phyloP scores from a whole-genome alignment of 1,140 invertebrate genomes.

The Drosophila nebulosa region DNA sequence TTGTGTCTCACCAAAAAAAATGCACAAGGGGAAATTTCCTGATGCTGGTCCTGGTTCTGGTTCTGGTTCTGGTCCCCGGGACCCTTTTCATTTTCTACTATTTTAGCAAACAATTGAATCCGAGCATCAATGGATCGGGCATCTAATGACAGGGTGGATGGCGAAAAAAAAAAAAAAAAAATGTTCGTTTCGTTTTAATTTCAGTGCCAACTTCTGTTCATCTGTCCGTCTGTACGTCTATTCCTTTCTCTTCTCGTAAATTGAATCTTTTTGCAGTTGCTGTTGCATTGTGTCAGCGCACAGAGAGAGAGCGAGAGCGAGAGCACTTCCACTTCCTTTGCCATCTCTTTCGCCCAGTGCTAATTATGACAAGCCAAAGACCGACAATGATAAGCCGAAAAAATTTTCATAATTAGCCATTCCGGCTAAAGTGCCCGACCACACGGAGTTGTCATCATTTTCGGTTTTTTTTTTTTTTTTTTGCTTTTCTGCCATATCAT shows the following conservation, averaged over 20 bases:
- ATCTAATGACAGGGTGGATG: conserved; percentile 75
- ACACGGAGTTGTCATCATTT: not conserved
- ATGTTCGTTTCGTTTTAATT: conserved; percentile 65
- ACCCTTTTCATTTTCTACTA: conserved; percentile 6
- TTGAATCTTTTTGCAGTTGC: conserved; percentile 18
- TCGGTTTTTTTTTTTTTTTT: not conserved
- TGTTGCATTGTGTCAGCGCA: conserved; percentile 8
- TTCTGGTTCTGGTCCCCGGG: not conserved
- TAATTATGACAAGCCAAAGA: conserved; percentile 32
- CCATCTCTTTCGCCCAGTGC: conserved; percentile 9
- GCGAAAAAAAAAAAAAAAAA: no score
- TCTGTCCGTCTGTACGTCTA: not conserved
- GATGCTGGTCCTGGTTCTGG: no score
- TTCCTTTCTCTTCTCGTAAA: conserved; percentile 37
- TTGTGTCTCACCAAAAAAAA: conserved; percentile 11
- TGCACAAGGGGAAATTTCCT: conserved; percentile 6
- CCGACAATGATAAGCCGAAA: not conserved
- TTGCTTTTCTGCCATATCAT: not conserved
- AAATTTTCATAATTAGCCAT: conserved; percentile 21
- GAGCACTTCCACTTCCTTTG: conserved; percentile 30
- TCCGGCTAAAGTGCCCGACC: not conserved
- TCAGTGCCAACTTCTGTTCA: conserved; percentile 61
- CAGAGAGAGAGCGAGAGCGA: not conserved
- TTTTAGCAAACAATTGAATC: conserved; percentile 60
- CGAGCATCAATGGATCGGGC: conserved; percentile 33